Conservation (phyloP, 2,888 invertebrate species). For the Chaitophorus viminalis region DNA sequence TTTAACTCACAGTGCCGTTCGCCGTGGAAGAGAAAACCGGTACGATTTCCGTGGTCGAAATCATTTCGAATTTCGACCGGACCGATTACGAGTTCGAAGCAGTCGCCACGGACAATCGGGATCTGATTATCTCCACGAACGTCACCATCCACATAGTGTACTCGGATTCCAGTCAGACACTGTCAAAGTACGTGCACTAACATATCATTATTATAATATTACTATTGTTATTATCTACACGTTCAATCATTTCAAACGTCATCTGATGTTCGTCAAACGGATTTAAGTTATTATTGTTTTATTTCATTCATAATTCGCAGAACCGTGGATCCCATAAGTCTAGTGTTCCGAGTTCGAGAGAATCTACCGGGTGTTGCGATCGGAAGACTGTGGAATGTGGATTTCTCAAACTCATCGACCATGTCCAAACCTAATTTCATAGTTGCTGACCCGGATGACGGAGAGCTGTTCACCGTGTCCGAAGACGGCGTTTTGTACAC, state of each 20-base stretch:
- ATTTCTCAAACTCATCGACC: constrained; percentile 63
- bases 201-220: constrained; percentile 66
- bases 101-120: constrained; percentile 76
- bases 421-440: constrained; percentile 73
- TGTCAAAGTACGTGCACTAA: constrained; percentile 76
- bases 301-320: too few relatives aligned
- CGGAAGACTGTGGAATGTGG: constrained; percentile 73
- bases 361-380: constrained; percentile 79
- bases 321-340: constrained; percentile 72
- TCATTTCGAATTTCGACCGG: constrained; percentile 76
- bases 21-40: constrained; percentile 89
- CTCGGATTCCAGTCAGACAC: constrained; percentile 76
- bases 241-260: too few relatives aligned
- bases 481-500: constrained; percentile 83
- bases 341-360: constrained; percentile 81
- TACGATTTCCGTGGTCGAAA: constrained; percentile 85
- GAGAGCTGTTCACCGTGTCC: constrained; percentile 81
- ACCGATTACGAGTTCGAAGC: constrained; percentile 84
- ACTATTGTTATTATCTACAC: not conserved
- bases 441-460: constrained; percentile 84
- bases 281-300: too few relatives aligned
- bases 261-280: too few relatives aligned
- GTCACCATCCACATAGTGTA: constrained; percentile 86
- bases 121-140: constrained; percentile 80
- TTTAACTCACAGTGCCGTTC: constrained; percentile 78